These are phyloP conservation scores for Amblyjoppa proteus DNA, from an alignment of 2,888 invertebrate genomes.

Conservation along the genomic window DNA sequence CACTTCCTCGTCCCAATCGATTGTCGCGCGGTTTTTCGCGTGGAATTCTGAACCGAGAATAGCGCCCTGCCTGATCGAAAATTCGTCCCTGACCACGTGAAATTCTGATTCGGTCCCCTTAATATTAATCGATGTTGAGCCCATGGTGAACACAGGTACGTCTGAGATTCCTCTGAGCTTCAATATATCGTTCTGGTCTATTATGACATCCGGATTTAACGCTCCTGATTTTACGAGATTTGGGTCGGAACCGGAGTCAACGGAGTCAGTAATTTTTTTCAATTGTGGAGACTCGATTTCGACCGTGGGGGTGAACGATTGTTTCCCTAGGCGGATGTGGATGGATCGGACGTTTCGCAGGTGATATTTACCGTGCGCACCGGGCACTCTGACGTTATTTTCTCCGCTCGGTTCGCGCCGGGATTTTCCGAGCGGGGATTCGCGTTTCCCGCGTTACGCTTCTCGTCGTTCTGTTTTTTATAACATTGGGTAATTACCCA, in stretches of 20 bases:
- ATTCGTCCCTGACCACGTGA: neutral
- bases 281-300: constrained; percentile 12
- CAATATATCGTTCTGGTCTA: neutral
- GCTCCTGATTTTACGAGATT: neutral
- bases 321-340: too few species aligned
- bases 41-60: constrained; percentile 39
- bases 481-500: too few species aligned
- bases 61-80: constrained; percentile 4
- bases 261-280: neutral
- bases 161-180: constrained; percentile 5
- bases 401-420: too few species aligned
- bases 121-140: too few species aligned
- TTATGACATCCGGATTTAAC: neutral
- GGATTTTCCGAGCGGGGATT: too few species aligned
- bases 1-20: constrained; percentile 17
- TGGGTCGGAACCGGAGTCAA: constrained; percentile 30
- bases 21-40: neutral
- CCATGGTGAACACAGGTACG: neutral
- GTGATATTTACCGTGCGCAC: too few species aligned
- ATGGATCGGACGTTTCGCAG: too few species aligned
- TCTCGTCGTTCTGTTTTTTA: too few species aligned
- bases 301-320: too few species aligned
- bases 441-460: too few species aligned
- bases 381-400: too few species aligned
- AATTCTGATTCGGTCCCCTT: too few species aligned